These are phyloP conservation scores for Mus spicilegus DNA, from an alignment of 2,113 vertebrate genomes.

Conservation along the genomic window DNA sequence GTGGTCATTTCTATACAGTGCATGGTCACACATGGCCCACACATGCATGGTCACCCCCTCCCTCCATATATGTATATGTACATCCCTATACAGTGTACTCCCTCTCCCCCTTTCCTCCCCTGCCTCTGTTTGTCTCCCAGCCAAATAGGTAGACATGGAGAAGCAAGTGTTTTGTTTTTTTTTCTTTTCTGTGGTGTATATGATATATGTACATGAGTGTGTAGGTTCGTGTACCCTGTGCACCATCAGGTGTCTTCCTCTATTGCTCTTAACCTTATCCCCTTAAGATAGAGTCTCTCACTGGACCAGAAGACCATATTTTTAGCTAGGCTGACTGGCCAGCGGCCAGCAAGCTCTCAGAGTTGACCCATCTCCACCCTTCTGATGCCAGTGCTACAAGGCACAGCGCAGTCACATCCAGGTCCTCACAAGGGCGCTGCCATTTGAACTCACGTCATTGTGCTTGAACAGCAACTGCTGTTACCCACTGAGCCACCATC, in stretches of 20 bases:
- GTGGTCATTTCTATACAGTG: too few relatives aligned
- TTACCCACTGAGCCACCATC: background rate
- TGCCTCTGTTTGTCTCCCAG: background rate
- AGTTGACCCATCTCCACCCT: background rate
- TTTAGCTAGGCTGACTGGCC: background rate
- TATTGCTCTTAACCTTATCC: background rate
- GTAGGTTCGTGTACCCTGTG: background rate
- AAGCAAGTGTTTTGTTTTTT: too few relatives aligned
- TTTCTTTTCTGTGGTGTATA: background rate
- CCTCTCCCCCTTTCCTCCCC: background rate
- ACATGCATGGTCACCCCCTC: too few relatives aligned
- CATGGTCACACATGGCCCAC: too few relatives aligned
- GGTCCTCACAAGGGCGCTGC: background rate
- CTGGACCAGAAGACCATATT: background rate
- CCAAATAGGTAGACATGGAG: background rate
- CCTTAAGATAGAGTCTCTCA: background rate
- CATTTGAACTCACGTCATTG: background rate
- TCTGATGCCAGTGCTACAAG: background rate
- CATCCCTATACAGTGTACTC: background rate
- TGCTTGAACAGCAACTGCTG: background rate
- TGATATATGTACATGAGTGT: too few relatives aligned
- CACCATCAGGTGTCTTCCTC: background rate
- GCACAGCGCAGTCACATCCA: background rate
- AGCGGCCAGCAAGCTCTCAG: background rate
- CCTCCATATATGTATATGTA: background rate